These are phyloP conservation scores for Embiotoca jacksoni DNA, from an alignment of 2,113 vertebrate species.

Conservation along the genomic window DNA sequence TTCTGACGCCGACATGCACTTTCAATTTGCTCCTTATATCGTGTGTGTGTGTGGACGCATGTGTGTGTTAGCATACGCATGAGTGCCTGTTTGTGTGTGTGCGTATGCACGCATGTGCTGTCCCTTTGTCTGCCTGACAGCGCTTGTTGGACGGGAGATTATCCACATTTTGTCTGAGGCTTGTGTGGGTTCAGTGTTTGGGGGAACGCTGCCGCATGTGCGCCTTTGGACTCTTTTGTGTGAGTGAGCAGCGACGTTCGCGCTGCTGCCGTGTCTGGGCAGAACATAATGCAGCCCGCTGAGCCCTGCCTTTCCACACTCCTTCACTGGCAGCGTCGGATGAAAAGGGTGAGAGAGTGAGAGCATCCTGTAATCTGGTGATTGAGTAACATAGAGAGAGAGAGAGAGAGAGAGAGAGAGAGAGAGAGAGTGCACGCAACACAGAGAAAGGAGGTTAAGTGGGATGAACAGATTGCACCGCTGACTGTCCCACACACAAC, in stretches of 20 bases:
- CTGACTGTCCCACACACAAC: conserved; percentile 54
- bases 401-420: background rate
- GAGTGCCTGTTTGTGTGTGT: conserved; percentile 8
- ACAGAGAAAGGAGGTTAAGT: conserved; percentile 76
- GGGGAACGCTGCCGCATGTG: conserved; percentile 33
- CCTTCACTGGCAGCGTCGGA: conserved; percentile 35
- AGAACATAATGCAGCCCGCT: conserved; percentile 61
- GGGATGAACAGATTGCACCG: conserved; percentile 74
- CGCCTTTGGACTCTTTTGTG: conserved; percentile 61
- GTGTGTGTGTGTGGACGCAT: conserved; percentile 27
- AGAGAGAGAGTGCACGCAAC: conserved; percentile 44
- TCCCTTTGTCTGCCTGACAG: conserved; percentile 59
- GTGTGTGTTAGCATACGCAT: conserved; percentile 16
- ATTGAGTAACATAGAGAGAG: conserved; percentile 66
- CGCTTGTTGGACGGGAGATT: conserved; percentile 54
- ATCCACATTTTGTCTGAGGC: conserved; percentile 68
- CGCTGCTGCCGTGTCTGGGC: conserved; percentile 31
- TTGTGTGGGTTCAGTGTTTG: conserved; percentile 52
- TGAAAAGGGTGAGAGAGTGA: conserved; percentile 68
- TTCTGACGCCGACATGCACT: background rate
- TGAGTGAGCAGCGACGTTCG: conserved; percentile 55
- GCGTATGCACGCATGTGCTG: conserved; percentile 29
- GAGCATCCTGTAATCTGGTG: conserved; percentile 73
- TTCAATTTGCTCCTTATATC: conserved; percentile 37
- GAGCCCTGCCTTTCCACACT: conserved; percentile 64